Percentiles rank a stretch among this genome's conserved stretches.
phyloP scores from a whole-genome alignment of 2,113 vertebrate genomes.

The Misgurnus anguillicaudatus region DNA sequence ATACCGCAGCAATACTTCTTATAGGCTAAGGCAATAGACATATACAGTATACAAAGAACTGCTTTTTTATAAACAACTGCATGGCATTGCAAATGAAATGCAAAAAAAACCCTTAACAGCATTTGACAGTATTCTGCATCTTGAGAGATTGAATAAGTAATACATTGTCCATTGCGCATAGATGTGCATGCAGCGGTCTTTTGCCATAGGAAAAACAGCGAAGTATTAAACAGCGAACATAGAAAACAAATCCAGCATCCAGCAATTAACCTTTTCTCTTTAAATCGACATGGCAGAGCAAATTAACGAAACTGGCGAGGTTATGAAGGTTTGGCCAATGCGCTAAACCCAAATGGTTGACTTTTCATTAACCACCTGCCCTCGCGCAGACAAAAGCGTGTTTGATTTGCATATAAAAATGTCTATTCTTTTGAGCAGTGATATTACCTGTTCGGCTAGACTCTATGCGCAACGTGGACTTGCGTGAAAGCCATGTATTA shows the following conservation, averaged over 20 bases:
- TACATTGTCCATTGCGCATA: conserved; percentile 15
- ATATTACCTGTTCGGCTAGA: background rate
- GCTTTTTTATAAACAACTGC: too few species aligned
- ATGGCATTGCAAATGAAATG: background rate
- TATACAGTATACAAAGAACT: too few species aligned
- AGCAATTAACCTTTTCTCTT: background rate
- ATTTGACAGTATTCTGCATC: background rate
- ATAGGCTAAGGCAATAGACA: background rate
- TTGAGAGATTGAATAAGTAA: conserved; percentile 1
- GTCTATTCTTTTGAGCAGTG: background rate
- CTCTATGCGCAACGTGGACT: background rate
- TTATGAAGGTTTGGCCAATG: background rate
- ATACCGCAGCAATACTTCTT: background rate
- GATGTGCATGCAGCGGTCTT: conserved; percentile 7
- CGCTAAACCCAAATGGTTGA: background rate
- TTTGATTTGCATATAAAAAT: background rate
- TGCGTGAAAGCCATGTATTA: background rate
- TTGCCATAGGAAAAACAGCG: background rate
- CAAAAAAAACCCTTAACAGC: background rate
- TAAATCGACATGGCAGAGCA: background rate
- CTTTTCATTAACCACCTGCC: background rate
- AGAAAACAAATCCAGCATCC: background rate
- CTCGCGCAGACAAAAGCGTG: background rate
- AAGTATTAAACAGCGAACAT: background rate
- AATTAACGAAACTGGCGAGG: background rate